Base-by-base conservation (phyloP, 2,888 invertebrate species). In the Ophioninae sp. region DNA sequence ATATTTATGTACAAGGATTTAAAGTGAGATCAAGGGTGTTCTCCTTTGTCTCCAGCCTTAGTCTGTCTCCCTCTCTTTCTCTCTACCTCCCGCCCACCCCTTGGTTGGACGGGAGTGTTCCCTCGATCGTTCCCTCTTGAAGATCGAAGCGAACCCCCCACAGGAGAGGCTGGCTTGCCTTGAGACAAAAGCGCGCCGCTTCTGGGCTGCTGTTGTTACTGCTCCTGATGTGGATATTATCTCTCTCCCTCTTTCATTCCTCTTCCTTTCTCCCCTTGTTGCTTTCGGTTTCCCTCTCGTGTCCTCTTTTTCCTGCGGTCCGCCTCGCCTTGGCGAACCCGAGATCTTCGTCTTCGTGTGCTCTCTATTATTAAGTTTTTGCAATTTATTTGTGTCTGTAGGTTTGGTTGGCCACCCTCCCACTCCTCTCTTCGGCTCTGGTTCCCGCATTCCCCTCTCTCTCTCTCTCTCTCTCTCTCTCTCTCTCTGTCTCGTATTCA, bases 371-470 rank as follows among this genome's bases (percentile, higher is more conserved):
- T 92, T 92, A 92, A 91, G 91, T 92, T 92, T 91, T 92, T 90
- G 90, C 91, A 89, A 92, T 92, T 92, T 92, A 92, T 92, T 92
- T 92, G 91, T 92, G 92, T 92, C 92, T 92, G 91, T 91, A 81
- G 82, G 81, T 87, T 88, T 85, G 84, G 80, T 84, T 78, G 80
- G 65, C 50, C 76, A 79, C 77, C 80, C 82, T 83, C 83, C 81
- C 81, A 83, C 79, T 81, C 73, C 62, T 59, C 70, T 74, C 62
- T 74, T 57, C 59, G 59, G 30, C 50, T 44, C 67, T 75, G 1
- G n/a, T 21, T 57, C 76, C 73, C 79, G 67, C 72, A 72, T 68
- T 81, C 75, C 65, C 67, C 61, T 65, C 64, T 61, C 3, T 64
- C 44, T 10, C 20, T 5, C 20, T 20, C 2, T 41, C 41, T 56